These are phyloP conservation scores for Meiosimyza decipiens DNA, from an alignment of 2,888 invertebrate genomes.

Conservation along the genomic window DNA sequence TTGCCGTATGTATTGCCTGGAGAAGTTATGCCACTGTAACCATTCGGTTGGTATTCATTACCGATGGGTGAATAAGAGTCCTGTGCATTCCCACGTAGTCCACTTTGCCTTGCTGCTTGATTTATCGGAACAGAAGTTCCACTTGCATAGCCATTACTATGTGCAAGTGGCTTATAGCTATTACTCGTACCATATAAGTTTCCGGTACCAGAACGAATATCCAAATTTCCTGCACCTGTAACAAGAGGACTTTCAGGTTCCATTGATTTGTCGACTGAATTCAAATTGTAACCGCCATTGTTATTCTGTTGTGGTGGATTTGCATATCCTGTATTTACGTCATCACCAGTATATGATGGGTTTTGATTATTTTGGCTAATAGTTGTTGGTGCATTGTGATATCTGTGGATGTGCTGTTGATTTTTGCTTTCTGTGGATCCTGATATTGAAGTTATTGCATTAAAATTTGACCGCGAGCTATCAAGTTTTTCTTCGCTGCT, in stretches of 20 bases:
- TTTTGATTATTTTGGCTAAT: not conserved
- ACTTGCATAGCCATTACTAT: not conserved
- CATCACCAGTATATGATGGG: not conserved
- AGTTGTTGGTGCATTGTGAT: constrained; percentile 1
- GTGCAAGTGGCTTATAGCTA: not conserved
- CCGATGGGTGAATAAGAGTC: too few relatives aligned
- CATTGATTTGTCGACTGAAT: too few relatives aligned
- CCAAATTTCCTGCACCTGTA: not conserved
- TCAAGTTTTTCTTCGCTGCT: too few relatives aligned
- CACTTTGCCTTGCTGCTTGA: too few relatives aligned
- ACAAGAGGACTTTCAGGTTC: too few relatives aligned
- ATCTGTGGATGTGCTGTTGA: constrained; percentile 28
- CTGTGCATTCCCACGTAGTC: too few relatives aligned
- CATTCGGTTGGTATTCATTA: too few relatives aligned
- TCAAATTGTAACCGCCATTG: not conserved
- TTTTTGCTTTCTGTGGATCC: constrained; percentile 25
- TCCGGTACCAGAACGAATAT: not conserved
- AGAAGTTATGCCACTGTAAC: too few relatives aligned
- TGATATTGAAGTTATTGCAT: constrained; percentile 25
- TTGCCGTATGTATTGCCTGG: too few relatives aligned
- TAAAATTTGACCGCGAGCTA: not conserved
- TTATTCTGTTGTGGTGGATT: not conserved
- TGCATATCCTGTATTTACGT: not conserved
- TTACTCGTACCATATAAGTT: not conserved
- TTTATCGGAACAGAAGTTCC: too few relatives aligned